A percentile compares a stretch with the other conserved stretches of the same genome.
phyloP scores from a whole-genome alignment of 2,113 vertebrate species.

The Perccottus glenii region DNA sequence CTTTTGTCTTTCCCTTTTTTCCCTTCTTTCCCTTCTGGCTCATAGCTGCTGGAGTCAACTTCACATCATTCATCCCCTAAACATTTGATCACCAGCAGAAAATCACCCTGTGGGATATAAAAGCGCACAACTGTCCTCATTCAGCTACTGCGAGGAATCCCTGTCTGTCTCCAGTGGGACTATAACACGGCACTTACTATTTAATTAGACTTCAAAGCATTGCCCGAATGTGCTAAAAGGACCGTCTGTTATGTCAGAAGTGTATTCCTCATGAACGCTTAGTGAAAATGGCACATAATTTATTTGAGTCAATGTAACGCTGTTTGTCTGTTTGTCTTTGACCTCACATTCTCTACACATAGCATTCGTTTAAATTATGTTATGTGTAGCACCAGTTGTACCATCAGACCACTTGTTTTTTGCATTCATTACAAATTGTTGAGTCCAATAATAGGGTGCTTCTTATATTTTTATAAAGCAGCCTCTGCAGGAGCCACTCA shows the following conservation, averaged over 20 bases:
- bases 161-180: constrained; percentile 21
- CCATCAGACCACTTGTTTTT: neutral
- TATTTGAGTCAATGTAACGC: no score
- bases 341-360: no score
- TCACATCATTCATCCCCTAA: constrained; percentile 53
- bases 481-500: constrained; percentile 2
- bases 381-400: neutral
- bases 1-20: constrained; percentile 34
- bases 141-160: constrained; percentile 29
- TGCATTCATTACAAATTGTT: constrained; percentile 10
- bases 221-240: neutral
- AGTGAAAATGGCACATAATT: no score
- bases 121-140: constrained; percentile 16
- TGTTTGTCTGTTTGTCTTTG: no score
- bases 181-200: constrained; percentile 45
- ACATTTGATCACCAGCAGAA: constrained; percentile 51
- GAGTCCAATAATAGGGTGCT: constrained; percentile 19
- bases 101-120: constrained; percentile 20
- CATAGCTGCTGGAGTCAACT: constrained; percentile 44
- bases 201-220: constrained; percentile 37
- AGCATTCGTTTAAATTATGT: neutral
- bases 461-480: neutral
- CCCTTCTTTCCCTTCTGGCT: constrained; percentile 26
- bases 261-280: no score
- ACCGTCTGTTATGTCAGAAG: no score